Conservation (phyloP, 2,113 vertebrate genomes). For the Pituophis catenifer region DNA sequence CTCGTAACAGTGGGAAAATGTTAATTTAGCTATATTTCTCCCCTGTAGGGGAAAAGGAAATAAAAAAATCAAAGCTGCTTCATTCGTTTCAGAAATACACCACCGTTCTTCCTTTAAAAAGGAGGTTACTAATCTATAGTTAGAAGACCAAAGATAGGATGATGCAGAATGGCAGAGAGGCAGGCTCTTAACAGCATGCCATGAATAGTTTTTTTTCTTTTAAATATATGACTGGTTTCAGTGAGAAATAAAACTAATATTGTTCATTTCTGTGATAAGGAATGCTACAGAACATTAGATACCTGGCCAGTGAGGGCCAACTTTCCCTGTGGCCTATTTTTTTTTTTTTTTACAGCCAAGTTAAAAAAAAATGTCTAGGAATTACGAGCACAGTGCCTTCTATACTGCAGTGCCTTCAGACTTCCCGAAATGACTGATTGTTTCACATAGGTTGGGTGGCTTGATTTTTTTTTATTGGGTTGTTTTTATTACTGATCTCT, state of each 20-base stretch:
- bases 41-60: not conserved
- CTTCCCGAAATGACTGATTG: not conserved
- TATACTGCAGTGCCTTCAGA: not conserved
- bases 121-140: not conserved
- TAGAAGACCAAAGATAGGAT: not conserved
- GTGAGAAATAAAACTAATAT: not conserved
- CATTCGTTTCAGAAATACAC: not conserved
- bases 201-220: not conserved
- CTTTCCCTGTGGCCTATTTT: not conserved
- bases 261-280: not conserved
- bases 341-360: not conserved
- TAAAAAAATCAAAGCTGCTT: not conserved
- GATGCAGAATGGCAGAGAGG: not conserved
- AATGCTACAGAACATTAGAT: not conserved
- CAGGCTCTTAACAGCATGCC: not conserved
- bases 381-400: not conserved
- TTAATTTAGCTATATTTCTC: not conserved
- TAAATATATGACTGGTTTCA: not conserved
- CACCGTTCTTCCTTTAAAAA: not conserved
- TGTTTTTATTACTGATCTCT: not conserved
- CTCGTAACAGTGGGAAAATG: not conserved
- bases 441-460: not conserved
- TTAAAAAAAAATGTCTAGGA: not conserved
- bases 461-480: not conserved
- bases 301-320: not conserved